Evolutionary conservation across 2,888 invertebrate genomes (phyloP).

Genomic region (Eremobia ochroleuca): DNA sequence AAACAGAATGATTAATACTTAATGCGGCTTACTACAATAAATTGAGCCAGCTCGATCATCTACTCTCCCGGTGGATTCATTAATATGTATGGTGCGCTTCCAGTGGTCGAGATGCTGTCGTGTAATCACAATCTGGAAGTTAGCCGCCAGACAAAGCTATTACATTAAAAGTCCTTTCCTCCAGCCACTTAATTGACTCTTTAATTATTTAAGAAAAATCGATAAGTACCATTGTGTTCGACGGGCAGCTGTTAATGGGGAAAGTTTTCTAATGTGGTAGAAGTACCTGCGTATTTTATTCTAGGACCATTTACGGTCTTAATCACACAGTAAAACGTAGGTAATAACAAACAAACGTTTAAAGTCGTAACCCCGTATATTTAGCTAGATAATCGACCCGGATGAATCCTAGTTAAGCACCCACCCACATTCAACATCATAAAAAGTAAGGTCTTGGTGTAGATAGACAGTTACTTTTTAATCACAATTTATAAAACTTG

Average conservation of each 20-base stretch:
- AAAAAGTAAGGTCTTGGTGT: constrained; percentile 12
- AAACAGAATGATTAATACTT: constrained; percentile 46
- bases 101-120: constrained; percentile 48
- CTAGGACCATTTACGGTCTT: constrained; percentile 61
- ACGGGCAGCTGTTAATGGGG: constrained; percentile 68
- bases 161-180: constrained; percentile 70
- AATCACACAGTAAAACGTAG: constrained; percentile 56
- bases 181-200: constrained; percentile 74
- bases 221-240: constrained; percentile 65
- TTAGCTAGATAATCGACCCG: constrained; percentile 26
- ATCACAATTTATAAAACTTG: constrained; percentile 6
- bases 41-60: constrained; percentile 29
- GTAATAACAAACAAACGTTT: constrained; percentile 60
- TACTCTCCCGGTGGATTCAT: constrained; percentile 33
- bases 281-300: constrained; percentile 45
- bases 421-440: constrained; percentile 28
- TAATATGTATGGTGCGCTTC: constrained; percentile 65
- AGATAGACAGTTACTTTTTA: constrained; percentile 18
- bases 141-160: constrained; percentile 67
- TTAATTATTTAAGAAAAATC: constrained; percentile 79
- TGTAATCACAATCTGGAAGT: constrained; percentile 61
- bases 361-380: constrained; percentile 46
- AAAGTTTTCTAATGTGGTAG: constrained; percentile 68
- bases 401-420: constrained; percentile 19
- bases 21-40: constrained; percentile 44